These are phyloP conservation scores for Habropoda laboriosa DNA, from an alignment of 1,140 invertebrate genomes.

Conservation along the genomic window DNA sequence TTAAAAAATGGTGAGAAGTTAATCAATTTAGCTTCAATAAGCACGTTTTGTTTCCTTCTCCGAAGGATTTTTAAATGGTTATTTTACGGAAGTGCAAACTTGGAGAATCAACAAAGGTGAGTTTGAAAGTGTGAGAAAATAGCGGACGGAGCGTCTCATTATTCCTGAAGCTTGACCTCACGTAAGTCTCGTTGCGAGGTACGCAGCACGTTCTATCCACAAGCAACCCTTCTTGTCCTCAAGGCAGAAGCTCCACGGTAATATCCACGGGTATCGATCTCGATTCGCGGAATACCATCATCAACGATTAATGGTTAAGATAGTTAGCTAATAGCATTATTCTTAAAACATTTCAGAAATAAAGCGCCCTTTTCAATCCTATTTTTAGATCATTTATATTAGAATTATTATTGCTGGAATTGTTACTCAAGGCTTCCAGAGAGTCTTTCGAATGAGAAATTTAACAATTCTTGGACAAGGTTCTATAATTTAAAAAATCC, in stretches of 20 bases:
- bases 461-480: not conserved
- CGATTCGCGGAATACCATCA: constrained; percentile 34
- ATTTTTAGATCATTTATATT: no score
- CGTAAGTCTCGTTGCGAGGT: constrained; percentile 66
- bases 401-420: no score
- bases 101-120: constrained; percentile 17
- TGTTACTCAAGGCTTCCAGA: no score
- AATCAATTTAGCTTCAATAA: not conserved
- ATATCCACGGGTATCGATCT: constrained; percentile 56
- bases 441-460: not conserved
- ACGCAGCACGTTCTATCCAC: constrained; percentile 66
- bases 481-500: no score
- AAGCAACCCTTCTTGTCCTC: constrained; percentile 60
- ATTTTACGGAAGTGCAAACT: not conserved
- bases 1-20: no score
- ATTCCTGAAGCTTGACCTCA: constrained; percentile 71
- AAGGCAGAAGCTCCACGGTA: constrained; percentile 49
- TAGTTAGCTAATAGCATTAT: not conserved
- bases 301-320: constrained; percentile 22
- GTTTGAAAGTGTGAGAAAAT: constrained; percentile 23
- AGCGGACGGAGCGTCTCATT: constrained; percentile 58
- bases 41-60: not conserved
- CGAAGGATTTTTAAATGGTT: constrained; percentile 10
- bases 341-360: not conserved
- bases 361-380: not conserved